Percentiles rank a stretch among this genome's conserved stretches.
Evolutionary conservation across 2,797 vertebrate species (phyloP).

Genomic region (Chaenodraco wilsoni): DNA sequence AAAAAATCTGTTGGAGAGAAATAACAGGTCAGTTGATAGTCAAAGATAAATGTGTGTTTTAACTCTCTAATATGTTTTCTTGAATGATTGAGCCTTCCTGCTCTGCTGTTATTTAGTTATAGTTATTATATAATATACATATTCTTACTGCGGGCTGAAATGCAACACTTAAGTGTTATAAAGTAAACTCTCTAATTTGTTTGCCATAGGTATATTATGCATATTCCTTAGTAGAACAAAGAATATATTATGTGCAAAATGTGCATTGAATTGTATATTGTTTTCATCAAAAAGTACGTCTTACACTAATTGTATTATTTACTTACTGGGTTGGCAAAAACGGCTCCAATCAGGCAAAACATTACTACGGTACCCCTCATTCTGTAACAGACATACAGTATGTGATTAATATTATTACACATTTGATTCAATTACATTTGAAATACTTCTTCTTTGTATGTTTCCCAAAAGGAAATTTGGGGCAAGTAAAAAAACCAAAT

Average conservation of each 20-base stretch:
- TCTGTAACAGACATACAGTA: conserved; percentile 59
- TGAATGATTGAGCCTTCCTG: neutral
- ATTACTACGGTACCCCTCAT: conserved; percentile 76
- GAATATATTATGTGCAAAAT: neutral
- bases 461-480: neutral
- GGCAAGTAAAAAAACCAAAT: neutral
- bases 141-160: neutral
- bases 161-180: neutral
- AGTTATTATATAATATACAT: no score
- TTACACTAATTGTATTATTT: neutral
- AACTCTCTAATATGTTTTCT: neutral
- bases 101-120: no score
- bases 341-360: conserved; percentile 76
- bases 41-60: neutral
- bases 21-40: neutral
- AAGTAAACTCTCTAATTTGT: neutral
- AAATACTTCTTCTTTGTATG: neutral
- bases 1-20: conserved; percentile 70
- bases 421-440: neutral
- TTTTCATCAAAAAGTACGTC: neutral
- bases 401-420: neutral
- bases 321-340: conserved; percentile 82
- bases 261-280: neutral
- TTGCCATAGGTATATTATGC: neutral
- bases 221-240: neutral